Base-by-base conservation (phyloP, 2,888 invertebrate genomes). In the Caenorhabditis becei region DNA sequence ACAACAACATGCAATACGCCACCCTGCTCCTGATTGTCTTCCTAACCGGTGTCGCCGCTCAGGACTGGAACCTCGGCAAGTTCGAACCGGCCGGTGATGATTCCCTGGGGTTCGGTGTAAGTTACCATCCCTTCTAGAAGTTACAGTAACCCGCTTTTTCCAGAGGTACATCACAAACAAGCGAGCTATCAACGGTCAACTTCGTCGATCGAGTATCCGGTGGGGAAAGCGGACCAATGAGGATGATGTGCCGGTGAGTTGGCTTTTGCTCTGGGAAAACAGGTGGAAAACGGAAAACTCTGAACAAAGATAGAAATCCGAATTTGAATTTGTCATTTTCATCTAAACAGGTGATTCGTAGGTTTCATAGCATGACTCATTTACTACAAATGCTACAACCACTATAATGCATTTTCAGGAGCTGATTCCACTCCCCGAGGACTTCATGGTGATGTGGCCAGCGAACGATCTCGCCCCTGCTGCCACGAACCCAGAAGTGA, bases 171-270 rank as follows among this genome's bases (percentile, higher is more conserved):
- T 74, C 37, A 67, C 72, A 18, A 47, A 75, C 47, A 80, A 80
- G 44, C 32, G 80, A 70, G 80, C 80, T 20, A 62, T 80, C 23
- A 66, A 70, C 28, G 65, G 59, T 18, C 63, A 80, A 24, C 59
- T 80, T 10, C 75, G 80, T 18, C 67, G 75, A 5, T 80, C 80
- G 14, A 80, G 80, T 47, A 75, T 80, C 37, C 75, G 23, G 3
- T 80, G 80, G 80, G 80, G 80, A 24, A 80, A 80, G 54, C 58
- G 80, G 28, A 37, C 69, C 20, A 32, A 8, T 4, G 35, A 59
- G 11, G 49, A 59, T 14, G 35, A 41, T 58, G 72, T 35, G 10
- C 23, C 20, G 35, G 71, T 72, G 20, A 54, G 72, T 72, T 47
- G 11, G 2, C 54, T 35, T 41, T 24, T n/a, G 14, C 8, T 41